Evolutionary conservation across 2,797 vertebrate genomes (phyloP).

Genomic region (Cryptoprocta ferox): DNA sequence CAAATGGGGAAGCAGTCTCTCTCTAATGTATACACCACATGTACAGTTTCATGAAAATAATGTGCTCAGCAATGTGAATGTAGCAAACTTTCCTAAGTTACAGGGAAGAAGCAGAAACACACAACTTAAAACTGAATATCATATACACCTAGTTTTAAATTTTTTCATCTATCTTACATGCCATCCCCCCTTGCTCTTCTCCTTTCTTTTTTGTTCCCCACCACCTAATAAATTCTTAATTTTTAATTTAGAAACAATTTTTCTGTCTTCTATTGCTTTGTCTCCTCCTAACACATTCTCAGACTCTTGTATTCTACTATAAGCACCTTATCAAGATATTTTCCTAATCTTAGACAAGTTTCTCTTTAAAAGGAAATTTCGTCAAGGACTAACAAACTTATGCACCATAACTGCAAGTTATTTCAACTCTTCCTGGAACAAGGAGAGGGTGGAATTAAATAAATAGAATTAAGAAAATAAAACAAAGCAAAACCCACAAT

Average conservation of each 20-base stretch:
- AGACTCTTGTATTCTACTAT: neutral
- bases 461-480: constrained; percentile 32
- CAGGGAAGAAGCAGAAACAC: neutral
- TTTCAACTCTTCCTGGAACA: neutral
- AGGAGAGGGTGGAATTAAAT: neutral
- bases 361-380: neutral
- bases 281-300: neutral
- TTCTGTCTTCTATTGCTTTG: neutral
- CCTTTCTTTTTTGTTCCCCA: neutral
- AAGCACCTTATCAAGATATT: constrained; percentile 1
- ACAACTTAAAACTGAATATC: neutral
- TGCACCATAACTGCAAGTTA: neutral
- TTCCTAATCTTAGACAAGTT: neutral
- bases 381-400: neutral
- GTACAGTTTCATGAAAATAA: neutral
- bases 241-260: neutral
- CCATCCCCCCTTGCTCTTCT: neutral
- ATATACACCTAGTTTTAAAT: neutral
- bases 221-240: neutral
- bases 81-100: neutral
- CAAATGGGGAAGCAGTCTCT: neutral
- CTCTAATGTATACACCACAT: neutral
- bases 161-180: neutral
- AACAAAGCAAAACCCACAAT: neutral
- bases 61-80: neutral